Percentiles rank a stretch among this genome's conserved stretches.
phyloP scores from a whole-genome alignment of 2,797 vertebrate species.

The Coregonus ussuriensis region DNA sequence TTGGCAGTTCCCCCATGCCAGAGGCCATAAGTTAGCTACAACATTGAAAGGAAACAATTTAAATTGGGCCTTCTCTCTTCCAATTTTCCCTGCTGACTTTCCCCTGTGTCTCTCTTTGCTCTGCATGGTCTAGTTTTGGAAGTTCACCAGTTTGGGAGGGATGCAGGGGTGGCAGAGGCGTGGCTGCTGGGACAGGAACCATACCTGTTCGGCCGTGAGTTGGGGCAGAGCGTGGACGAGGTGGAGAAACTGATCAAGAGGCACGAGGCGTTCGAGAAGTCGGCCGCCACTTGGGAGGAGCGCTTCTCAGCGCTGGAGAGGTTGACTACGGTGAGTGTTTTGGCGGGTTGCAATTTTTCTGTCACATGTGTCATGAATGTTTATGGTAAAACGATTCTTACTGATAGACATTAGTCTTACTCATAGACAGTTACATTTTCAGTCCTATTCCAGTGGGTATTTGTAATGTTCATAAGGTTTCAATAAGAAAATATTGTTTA shows the following conservation, averaged over 20 bases:
- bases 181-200: constrained; percentile 95
- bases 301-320: constrained; percentile 92
- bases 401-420: too few relatives aligned
- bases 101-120: neutral
- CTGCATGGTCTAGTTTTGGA: constrained; percentile 81
- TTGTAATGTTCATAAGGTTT: too few relatives aligned
- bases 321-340: constrained; percentile 85
- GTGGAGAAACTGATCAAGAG: constrained; percentile 96
- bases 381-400: too few relatives aligned
- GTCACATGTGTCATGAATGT: neutral
- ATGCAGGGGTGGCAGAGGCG: constrained; percentile 93
- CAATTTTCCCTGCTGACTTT: neutral
- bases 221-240: constrained; percentile 92
- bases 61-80: neutral
- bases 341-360: neutral
- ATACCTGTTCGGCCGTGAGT: constrained; percentile 89
- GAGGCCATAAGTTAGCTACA: neutral
- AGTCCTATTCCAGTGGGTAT: too few relatives aligned
- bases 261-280: constrained; percentile 96
- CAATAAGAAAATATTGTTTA: too few relatives aligned
- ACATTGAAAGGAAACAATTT: neutral
- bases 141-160: constrained; percentile 95
- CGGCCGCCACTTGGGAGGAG: constrained; percentile 95
- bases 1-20: neutral
- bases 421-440: too few relatives aligned